phyloP scores from a whole-genome alignment of 2,888 invertebrate species.

The Eupithecia exiguata region DNA sequence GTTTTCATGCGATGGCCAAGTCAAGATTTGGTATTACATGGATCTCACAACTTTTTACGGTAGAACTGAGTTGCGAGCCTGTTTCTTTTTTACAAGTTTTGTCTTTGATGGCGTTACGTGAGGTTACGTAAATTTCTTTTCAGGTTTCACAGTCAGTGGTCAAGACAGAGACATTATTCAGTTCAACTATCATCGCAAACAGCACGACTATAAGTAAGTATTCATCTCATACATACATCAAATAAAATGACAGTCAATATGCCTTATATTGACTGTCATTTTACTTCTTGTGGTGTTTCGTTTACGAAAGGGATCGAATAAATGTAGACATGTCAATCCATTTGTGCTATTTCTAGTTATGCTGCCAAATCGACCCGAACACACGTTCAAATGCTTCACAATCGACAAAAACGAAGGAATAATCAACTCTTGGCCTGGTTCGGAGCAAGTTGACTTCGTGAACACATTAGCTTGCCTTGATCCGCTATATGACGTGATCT shows the following conservation, averaged over 20 bases:
- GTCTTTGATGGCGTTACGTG: too few species aligned
- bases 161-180: slow-evolving; percentile 93
- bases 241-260: too few species aligned
- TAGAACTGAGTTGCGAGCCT: too few species aligned
- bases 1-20: too few species aligned
- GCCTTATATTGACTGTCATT: background rate
- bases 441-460: slow-evolving; percentile 93
- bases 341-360: slow-evolving; percentile 83
- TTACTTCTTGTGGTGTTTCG: background rate
- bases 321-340: background rate
- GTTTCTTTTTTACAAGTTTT: too few species aligned
- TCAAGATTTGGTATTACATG: too few species aligned
- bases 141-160: slow-evolving; percentile 92
- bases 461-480: slow-evolving; percentile 93
- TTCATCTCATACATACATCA: background rate
- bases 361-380: slow-evolving; percentile 91
- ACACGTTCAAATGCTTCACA: slow-evolving; percentile 93
- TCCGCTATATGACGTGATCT: slow-evolving; percentile 95
- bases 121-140: too few species aligned
- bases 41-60: too few species aligned
- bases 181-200: slow-evolving; percentile 95
- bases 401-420: slow-evolving; percentile 95
- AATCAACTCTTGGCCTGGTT: slow-evolving; percentile 92
- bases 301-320: background rate
- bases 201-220: slow-evolving; percentile 90